Evolutionary conservation across 1,140 invertebrate genomes (phyloP).

Genomic region (Pogonomyrmex californicus): DNA sequence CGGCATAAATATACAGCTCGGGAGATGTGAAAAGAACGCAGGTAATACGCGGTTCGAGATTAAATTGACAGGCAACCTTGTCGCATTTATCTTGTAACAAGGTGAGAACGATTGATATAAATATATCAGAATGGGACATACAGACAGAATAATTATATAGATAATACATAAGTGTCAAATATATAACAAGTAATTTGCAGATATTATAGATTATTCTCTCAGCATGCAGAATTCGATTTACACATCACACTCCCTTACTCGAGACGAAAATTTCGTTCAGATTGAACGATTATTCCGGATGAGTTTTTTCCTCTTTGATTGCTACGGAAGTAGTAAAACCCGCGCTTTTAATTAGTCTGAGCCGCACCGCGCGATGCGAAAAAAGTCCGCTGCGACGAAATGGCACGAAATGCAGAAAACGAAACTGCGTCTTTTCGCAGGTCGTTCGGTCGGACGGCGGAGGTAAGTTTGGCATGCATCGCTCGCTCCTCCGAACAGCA

Average conservation of each 20-base stretch:
- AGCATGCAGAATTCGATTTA: neutral
- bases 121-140: neutral
- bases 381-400: neutral
- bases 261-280: neutral
- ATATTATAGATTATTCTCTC: neutral
- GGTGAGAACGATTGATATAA: neutral
- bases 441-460: conserved; percentile 70
- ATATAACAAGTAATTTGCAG: neutral
- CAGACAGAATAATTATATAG: neutral
- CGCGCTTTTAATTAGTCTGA: neutral
- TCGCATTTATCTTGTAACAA: conserved; percentile 19
- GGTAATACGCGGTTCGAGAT: conserved; percentile 58
- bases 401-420: conserved; percentile 40
- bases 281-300: neutral
- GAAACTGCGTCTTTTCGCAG: conserved; percentile 73
- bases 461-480: conserved; percentile 85
- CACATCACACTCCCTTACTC: neutral
- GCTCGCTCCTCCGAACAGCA: conserved; percentile 82
- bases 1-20: conserved; percentile 65
- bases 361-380: neutral
- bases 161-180: neutral
- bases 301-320: neutral
- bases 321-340: neutral
- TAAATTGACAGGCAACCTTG: conserved; percentile 62
- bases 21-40: conserved; percentile 52